Conservation (phyloP, 92 coral and sea anemone genomes). For the Parazoanthus atlanticus region DNA sequence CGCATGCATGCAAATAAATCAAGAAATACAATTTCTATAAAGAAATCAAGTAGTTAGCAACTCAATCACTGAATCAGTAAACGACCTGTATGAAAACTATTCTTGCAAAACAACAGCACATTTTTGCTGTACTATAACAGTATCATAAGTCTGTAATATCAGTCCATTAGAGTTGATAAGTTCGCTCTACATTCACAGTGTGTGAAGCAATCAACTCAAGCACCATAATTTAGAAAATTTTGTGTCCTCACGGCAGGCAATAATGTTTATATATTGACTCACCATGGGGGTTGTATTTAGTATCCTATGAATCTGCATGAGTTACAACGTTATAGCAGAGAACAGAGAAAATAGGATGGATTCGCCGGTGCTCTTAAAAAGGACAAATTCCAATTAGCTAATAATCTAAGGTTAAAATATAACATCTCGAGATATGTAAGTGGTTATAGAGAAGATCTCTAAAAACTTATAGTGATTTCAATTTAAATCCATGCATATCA, state of each 20-base stretch:
- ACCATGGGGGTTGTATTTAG: neutral
- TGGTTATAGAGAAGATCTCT: neutral
- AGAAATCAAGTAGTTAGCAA: neutral
- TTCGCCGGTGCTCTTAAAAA: too few relatives aligned
- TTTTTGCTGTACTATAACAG: neutral
- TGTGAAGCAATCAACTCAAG: neutral
- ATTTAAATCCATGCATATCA: neutral
- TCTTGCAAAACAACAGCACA: neutral
- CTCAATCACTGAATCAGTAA: neutral
- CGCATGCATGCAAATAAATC: too few relatives aligned
- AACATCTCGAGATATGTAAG: neutral
- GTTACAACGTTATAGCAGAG: neutral
- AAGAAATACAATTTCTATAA: neutral
- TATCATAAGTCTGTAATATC: neutral
- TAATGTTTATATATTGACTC: conserved; percentile 1
- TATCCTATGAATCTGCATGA: conserved; percentile 9
- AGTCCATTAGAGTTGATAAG: neutral
- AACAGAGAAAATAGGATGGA: neutral
- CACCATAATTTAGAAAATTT: neutral
- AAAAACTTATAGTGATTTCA: too few relatives aligned
- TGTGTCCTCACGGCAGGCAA: neutral
- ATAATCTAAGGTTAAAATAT: too few relatives aligned
- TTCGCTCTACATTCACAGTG: neutral
- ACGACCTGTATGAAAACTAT: too few relatives aligned
- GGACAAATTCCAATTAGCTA: neutral